Evolutionary conservation across 2,113 vertebrate species (phyloP).

Genomic region (Clarias gariepinus): DNA sequence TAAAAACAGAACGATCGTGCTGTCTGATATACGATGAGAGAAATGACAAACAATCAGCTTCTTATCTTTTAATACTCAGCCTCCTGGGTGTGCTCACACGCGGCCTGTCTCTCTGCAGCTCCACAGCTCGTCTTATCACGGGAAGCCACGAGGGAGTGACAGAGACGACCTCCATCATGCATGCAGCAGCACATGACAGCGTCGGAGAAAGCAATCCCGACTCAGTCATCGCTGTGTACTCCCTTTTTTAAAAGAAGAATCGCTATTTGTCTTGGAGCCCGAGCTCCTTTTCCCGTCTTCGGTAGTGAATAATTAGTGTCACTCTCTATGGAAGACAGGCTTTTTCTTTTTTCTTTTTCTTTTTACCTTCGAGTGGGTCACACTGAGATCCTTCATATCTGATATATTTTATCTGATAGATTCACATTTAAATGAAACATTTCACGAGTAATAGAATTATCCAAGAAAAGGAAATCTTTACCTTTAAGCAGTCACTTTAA

Average conservation of each 20-base stretch:
- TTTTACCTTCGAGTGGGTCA: background rate
- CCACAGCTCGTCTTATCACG: background rate
- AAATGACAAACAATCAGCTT: conserved; percentile 22
- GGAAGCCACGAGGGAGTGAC: background rate
- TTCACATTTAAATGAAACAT: conserved; percentile 20
- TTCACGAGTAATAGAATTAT: background rate
- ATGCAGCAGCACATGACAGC: background rate
- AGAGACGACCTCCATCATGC: background rate
- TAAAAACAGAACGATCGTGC: background rate
- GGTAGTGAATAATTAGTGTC: conserved; percentile 5
- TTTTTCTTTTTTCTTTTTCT: background rate
- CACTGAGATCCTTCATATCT: background rate
- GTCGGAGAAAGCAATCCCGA: background rate
- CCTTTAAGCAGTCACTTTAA: background rate
- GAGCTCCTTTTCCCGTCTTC: background rate
- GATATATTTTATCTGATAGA: background rate
- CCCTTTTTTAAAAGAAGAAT: background rate
- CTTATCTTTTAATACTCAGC: conserved; percentile 30
- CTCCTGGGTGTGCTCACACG: background rate
- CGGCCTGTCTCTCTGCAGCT: background rate
- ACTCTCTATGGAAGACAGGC: background rate
- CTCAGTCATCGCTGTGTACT: background rate
- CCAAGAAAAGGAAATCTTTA: background rate
- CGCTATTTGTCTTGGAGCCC: background rate
- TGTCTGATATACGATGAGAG: background rate